These are phyloP conservation scores for Acanthosepion esculentum DNA, from an alignment of 2,888 invertebrate genomes.

Conservation along the genomic window DNA sequence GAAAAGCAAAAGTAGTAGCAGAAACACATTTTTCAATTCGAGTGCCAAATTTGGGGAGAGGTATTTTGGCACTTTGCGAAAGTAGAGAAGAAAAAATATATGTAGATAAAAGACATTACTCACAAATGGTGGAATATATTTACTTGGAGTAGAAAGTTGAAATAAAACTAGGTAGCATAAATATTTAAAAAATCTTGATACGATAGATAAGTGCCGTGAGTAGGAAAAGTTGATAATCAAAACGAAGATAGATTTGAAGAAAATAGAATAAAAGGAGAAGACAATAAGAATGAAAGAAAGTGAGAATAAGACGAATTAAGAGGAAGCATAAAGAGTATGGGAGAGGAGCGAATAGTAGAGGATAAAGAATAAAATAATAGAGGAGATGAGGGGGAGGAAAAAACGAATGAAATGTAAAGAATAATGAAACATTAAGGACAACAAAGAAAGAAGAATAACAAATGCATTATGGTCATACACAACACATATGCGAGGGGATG, in stretches of 20 bases:
- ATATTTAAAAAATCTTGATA: background rate
- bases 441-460: background rate
- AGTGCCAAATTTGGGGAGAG: conserved; percentile 20
- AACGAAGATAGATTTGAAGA: background rate
- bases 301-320: background rate
- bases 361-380: background rate
- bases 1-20: background rate
- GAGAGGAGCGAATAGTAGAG: background rate
- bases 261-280: background rate
- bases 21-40: conserved; percentile 23
- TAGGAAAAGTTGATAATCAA: background rate
- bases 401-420: background rate
- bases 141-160: background rate
- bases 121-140: background rate
- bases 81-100: background rate
- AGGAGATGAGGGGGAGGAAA: background rate
- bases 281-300: background rate
- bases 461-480: no score
- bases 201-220: background rate
- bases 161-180: background rate
- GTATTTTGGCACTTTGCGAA: background rate
- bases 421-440: background rate
- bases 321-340: background rate
- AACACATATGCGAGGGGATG: no score
- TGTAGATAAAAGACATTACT: conserved; percentile 8